Conservation (phyloP, 2,797 vertebrate genomes). For the Manis pentadactyla region DNA sequence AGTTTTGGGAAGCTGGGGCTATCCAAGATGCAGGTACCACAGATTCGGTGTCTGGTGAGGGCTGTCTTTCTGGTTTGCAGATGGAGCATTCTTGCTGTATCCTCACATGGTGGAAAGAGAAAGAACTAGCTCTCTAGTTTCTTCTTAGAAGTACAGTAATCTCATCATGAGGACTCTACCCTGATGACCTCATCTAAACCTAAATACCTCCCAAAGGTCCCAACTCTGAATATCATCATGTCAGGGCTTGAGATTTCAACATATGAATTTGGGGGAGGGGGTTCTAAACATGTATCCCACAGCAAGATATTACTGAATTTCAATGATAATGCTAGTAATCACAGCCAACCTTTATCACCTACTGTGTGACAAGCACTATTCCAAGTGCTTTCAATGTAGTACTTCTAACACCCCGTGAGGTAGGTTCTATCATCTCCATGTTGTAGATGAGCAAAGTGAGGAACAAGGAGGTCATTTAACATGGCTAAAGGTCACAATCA, state of each 20-base stretch:
- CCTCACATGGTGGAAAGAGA: neutral
- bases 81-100: neutral
- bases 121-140: neutral
- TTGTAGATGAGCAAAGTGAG: neutral
- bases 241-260: neutral
- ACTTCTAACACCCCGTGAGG: neutral
- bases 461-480: neutral
- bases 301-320: slow-evolving; percentile 48
- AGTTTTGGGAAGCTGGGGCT: neutral
- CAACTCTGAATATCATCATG: neutral
- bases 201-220: neutral
- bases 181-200: neutral
- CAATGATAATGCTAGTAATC: slow-evolving; percentile 13
- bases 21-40: neutral
- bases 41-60: neutral
- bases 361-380: neutral
- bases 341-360: neutral
- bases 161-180: neutral
- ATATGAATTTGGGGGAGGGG: neutral
- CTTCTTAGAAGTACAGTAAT: neutral
- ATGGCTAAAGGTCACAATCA: neutral
- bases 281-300: neutral
- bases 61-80: neutral
- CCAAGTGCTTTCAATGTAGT: neutral
- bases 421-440: neutral